phyloP scores from a whole-genome alignment of 2,888 invertebrate species.

The Platycheirus rosarum region DNA sequence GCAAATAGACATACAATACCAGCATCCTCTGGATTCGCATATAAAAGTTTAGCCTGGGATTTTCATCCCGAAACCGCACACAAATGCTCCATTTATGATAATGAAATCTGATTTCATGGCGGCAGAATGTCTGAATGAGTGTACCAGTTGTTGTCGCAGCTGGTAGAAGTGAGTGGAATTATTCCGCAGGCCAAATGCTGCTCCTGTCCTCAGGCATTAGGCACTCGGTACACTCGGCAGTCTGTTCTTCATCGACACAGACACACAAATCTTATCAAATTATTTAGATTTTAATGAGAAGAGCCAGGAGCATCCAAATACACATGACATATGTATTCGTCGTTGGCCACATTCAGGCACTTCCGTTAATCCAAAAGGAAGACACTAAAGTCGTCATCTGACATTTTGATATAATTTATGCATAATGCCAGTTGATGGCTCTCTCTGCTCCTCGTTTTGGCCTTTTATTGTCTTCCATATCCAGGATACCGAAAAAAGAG shows the following conservation, averaged over 20 bases:
- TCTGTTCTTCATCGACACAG: constrained; percentile 25
- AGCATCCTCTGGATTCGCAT: constrained; percentile 9
- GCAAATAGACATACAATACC: background rate
- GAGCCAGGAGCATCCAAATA: constrained; percentile 1
- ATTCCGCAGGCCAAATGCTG: background rate
- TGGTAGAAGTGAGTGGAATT: background rate
- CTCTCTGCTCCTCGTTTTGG: constrained; percentile 29
- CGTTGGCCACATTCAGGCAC: constrained; percentile 7
- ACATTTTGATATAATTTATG: constrained; percentile 60
- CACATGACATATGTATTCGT: constrained; percentile 41
- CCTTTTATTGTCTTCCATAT: constrained; percentile 51
- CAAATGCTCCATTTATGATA: constrained; percentile 70
- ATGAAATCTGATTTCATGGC: constrained; percentile 65
- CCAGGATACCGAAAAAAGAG: constrained; percentile 1
- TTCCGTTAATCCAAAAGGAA: constrained; percentile 53
- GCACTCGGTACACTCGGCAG: background rate
- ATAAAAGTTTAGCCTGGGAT: constrained; percentile 11
- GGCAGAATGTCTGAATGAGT: constrained; percentile 58
- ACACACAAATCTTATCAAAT: constrained; percentile 33
- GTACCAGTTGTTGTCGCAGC: constrained; percentile 36
- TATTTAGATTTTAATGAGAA: constrained; percentile 21
- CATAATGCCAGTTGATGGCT: constrained; percentile 61
- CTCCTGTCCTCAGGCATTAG: background rate
- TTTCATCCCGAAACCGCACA: constrained; percentile 55
- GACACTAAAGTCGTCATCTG: constrained; percentile 59